phyloP scores from a whole-genome alignment of 2,797 vertebrate genomes.

The Pangasius krempfi region DNA sequence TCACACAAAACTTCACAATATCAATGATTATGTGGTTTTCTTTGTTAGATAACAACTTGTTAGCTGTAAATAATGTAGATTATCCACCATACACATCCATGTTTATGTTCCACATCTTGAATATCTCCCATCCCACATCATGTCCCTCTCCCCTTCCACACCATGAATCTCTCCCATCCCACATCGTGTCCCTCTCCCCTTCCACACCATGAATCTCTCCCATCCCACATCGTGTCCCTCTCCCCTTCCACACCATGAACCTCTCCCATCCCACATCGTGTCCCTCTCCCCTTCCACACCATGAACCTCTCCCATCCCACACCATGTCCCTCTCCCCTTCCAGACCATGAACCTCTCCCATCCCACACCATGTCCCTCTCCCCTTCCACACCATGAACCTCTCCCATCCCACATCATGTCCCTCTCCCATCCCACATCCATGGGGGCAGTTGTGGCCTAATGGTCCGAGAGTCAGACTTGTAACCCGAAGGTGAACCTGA shows the following conservation, averaged over 20 bases:
- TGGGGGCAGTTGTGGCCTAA: no score
- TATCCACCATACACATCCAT: background rate
- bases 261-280: background rate
- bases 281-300: background rate
- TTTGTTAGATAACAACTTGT: no score
- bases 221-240: background rate
- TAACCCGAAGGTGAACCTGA: no score
- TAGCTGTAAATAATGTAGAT: background rate
- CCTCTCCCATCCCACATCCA: background rate
- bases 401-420: background rate
- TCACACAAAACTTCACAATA: no score
- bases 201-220: background rate
- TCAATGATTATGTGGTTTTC: no score
- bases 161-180: background rate
- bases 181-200: background rate
- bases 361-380: background rate
- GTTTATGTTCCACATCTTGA: background rate
- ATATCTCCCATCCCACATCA: background rate
- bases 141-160: background rate
- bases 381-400: background rate
- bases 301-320: background rate
- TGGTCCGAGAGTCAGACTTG: no score
- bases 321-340: background rate
- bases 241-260: background rate
- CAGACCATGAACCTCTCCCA: background rate